These are phyloP conservation scores for Zophobas atratus DNA, from an alignment of 1,140 invertebrate genomes.

Conservation along the genomic window DNA sequence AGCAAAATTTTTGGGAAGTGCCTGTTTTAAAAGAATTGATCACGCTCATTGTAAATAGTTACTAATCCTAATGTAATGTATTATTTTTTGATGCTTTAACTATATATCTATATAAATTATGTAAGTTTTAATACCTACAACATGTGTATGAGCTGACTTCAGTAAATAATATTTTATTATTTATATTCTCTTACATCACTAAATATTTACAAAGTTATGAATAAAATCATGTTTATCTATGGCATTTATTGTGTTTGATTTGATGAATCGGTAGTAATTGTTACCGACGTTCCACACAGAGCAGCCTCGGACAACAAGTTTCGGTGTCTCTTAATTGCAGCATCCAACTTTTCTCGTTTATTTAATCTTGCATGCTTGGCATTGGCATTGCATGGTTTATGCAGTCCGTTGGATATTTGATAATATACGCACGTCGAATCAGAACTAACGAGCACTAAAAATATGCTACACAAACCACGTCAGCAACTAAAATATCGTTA, in stretches of 20 bases:
- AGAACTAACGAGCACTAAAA: conserved; percentile 59
- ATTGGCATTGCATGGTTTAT: conserved; percentile 51
- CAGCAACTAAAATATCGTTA: not conserved
- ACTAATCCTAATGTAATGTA: conserved; percentile 57
- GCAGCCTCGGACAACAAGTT: conserved; percentile 58
- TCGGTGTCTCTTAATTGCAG: conserved; percentile 55
- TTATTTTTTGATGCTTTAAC: conserved; percentile 62
- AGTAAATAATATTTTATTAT: conserved; percentile 52
- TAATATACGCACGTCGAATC: conserved; percentile 64
- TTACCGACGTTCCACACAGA: conserved; percentile 15
- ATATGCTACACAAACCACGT: conserved; percentile 49
- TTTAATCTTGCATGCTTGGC: conserved; percentile 56
- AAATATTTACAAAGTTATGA: conserved; percentile 43
- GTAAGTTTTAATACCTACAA: conserved; percentile 53
- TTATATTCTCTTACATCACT: conserved; percentile 53
- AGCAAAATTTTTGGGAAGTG: conserved; percentile 53
- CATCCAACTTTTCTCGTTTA: conserved; percentile 56
- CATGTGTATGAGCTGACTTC: conserved; percentile 34
- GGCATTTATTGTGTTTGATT: conserved; percentile 3
- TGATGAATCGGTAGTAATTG: not conserved
- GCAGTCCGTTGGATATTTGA: conserved; percentile 57
- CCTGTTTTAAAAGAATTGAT: conserved; percentile 54
- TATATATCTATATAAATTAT: conserved; percentile 53
- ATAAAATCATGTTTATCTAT: conserved; percentile 51
- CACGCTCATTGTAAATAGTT: conserved; percentile 59